phyloP scores from a whole-genome alignment of 2,113 vertebrate genomes.

The Tragelaphus scriptus region DNA sequence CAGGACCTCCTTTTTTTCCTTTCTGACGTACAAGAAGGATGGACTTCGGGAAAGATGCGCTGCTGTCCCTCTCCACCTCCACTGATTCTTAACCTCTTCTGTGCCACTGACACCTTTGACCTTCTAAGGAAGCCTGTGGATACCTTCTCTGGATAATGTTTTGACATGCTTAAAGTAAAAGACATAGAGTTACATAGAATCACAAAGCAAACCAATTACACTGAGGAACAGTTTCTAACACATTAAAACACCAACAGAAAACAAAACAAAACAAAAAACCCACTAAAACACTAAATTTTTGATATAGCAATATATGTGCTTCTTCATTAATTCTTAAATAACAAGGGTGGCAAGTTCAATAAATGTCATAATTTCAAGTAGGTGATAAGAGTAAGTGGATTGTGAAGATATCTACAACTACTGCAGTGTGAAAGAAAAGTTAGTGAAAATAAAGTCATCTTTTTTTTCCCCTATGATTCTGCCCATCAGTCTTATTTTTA shows the following conservation, averaged over 20 bases:
- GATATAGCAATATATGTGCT: neutral
- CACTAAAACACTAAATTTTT: neutral
- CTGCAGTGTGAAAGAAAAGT: neutral
- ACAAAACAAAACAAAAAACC: neutral
- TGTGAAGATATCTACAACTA: neutral
- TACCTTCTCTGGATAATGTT: neutral
- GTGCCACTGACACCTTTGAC: neutral
- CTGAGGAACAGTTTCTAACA: neutral
- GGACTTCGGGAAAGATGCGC: neutral
- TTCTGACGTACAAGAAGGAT: neutral
- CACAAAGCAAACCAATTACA: neutral
- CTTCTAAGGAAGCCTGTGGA: neutral
- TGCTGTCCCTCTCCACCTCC: neutral
- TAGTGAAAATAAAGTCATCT: slow-evolving; percentile 13
- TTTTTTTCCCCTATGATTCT: neutral
- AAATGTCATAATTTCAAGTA: neutral
- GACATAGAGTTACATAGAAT: neutral
- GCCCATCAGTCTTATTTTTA: neutral
- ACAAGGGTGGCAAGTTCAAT: neutral
- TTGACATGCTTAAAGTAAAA: slow-evolving; percentile 23
- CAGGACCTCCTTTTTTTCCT: neutral
- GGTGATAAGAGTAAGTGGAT: neutral
- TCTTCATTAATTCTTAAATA: slow-evolving; percentile 1
- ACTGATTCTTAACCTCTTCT: neutral
- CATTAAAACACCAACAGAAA: neutral